A percentile compares a stretch with the other conserved stretches of the same genome.
Evolutionary conservation across 2,797 vertebrate species (phyloP).

Genomic region (Spea hammondii): DNA sequence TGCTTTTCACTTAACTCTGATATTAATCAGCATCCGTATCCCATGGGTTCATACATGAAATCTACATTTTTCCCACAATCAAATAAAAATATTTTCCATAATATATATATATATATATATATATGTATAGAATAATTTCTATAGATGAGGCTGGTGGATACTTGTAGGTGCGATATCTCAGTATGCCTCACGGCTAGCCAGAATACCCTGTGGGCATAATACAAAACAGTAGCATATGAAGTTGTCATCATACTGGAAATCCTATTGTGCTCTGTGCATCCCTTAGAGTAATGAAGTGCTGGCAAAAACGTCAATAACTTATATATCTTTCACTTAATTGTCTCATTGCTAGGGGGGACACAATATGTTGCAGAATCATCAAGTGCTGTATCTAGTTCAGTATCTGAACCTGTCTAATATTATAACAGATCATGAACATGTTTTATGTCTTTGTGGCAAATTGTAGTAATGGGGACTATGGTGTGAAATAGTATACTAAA

Average conservation of each 20-base stretch:
- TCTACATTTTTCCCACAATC: too few species aligned
- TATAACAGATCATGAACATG: neutral
- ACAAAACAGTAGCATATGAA: constrained; percentile 1
- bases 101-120: too few species aligned
- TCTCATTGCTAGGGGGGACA: constrained; percentile 17
- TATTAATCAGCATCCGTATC: too few species aligned
- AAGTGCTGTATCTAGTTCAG: neutral
- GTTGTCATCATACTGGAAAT: neutral
- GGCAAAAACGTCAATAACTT: constrained; percentile 3
- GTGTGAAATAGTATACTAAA: neutral
- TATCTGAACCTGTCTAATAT: neutral
- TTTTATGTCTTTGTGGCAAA: neutral
- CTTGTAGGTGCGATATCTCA: neutral
- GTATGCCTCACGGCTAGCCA: constrained; percentile 3
- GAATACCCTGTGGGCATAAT: constrained; percentile 8
- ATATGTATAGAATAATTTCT: too few species aligned
- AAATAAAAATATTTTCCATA: too few species aligned
- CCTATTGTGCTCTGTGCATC: constrained; percentile 4
- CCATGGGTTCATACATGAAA: too few species aligned
- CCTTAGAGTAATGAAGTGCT: constrained; percentile 11
- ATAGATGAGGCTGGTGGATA: neutral
- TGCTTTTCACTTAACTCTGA: too few species aligned
- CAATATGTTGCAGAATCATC: constrained; percentile 3
- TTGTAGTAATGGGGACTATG: neutral
- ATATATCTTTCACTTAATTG: constrained; percentile 20